Conservation (phyloP, 2,797 vertebrate species). For the Neopelma chrysocephalum region DNA sequence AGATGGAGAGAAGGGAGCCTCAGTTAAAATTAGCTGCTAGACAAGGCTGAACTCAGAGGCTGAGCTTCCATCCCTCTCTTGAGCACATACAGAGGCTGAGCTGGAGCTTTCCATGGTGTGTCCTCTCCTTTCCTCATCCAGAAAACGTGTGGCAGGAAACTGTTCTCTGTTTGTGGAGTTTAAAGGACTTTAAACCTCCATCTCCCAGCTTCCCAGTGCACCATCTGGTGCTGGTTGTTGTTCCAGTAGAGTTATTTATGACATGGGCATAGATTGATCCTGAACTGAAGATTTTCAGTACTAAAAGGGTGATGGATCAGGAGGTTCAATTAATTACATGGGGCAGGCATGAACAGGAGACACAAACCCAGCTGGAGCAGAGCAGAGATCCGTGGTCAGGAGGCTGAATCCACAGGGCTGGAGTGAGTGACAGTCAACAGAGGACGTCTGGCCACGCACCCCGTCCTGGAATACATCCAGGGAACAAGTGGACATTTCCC, state of each 20-base stretch:
- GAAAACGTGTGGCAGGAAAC: not conserved
- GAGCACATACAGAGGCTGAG: not conserved
- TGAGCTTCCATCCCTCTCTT: not conserved
- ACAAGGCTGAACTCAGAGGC: not conserved
- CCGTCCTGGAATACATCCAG: not conserved
- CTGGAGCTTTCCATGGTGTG: not conserved
- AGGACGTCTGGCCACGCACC: not conserved
- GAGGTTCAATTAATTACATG: not conserved
- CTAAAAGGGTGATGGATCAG: not conserved
- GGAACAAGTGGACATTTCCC: constrained; percentile 60
- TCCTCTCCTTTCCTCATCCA: not conserved
- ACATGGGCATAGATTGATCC: rapidly evolving
- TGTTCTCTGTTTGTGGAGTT: not conserved
- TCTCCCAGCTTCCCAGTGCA: not conserved
- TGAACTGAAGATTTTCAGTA: not conserved
- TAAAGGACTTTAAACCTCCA: not conserved
- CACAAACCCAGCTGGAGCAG: not conserved
- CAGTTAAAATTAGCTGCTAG: not conserved
- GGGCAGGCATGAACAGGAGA: not conserved
- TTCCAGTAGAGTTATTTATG: not conserved
- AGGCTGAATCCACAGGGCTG: not conserved
- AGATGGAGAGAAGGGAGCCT: not conserved
- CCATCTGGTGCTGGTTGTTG: not conserved
- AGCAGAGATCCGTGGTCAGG: not conserved
- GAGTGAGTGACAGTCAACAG: not conserved